A percentile compares a stretch with the other conserved stretches of the same genome.
These are phyloP conservation scores for Trachelipus rathkii DNA, from an alignment of 1,140 invertebrate genomes.

Conservation along the genomic window DNA sequence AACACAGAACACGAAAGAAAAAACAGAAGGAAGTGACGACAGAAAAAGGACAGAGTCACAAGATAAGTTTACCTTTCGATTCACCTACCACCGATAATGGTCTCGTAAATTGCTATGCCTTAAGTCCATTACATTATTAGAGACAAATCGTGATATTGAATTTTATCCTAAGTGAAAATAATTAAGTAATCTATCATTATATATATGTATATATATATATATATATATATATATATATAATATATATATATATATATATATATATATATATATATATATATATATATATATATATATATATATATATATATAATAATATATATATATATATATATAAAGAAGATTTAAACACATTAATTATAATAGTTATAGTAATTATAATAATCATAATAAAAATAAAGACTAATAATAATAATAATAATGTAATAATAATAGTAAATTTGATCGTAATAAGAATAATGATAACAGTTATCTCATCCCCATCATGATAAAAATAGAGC, in stretches of 20 bases:
- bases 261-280: conserved; percentile 5
- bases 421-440: too few species aligned
- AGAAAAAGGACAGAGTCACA: background rate
- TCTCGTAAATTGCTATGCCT: background rate
- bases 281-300: background rate
- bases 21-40: background rate
- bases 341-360: too few species aligned
- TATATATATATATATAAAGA: too few species aligned
- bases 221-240: background rate
- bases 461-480: too few species aligned
- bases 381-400: too few species aligned
- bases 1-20: background rate
- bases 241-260: background rate
- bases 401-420: too few species aligned
- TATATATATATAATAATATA: background rate
- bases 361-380: too few species aligned
- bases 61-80: background rate
- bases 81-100: background rate
- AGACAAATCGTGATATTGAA: background rate
- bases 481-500: too few species aligned
- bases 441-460: too few species aligned
- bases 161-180: background rate
- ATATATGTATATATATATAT: background rate
- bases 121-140: conserved; percentile 1
- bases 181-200: background rate